Conservation (phyloP, 2,113 vertebrate species). For the Limnothrissa miodon region DNA sequence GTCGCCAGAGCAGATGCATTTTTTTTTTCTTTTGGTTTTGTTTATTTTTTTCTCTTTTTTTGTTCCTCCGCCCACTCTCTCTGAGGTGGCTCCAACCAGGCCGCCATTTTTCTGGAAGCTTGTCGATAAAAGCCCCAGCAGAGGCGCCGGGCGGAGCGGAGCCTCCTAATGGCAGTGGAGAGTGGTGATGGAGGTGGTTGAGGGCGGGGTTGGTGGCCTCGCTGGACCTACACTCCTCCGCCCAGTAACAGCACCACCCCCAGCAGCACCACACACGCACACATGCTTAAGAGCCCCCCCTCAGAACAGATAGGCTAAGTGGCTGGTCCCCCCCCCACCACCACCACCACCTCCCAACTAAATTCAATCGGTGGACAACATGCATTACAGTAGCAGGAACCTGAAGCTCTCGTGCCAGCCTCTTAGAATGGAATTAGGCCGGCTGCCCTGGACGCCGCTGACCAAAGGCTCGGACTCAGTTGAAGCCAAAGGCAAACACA, state of each 20-base stretch:
- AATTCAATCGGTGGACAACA: background rate
- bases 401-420: background rate
- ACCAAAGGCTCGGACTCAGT: background rate
- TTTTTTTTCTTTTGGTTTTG: background rate
- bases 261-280: background rate
- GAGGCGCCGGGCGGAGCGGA: background rate
- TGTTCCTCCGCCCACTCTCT: background rate
- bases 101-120: background rate
- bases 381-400: background rate
- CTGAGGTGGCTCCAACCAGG: background rate
- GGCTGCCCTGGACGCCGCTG: background rate
- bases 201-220: background rate
- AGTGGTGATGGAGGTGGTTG: background rate
- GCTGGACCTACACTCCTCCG: background rate
- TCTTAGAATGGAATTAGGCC: slow-evolving; percentile 7
- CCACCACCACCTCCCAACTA: background rate
- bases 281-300: background rate
- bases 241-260: background rate
- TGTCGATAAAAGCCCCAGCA: slow-evolving; percentile 7
- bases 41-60: background rate
- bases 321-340: background rate
- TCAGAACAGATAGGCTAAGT: background rate
- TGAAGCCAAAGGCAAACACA: background rate
- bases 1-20: slow-evolving; percentile 33
- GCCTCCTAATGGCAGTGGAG: background rate